Evolutionary conservation across 2,797 vertebrate genomes (phyloP), one percentile per base, ranked within the genome.

Genomic region (Pelodytes ibericus): DNA sequence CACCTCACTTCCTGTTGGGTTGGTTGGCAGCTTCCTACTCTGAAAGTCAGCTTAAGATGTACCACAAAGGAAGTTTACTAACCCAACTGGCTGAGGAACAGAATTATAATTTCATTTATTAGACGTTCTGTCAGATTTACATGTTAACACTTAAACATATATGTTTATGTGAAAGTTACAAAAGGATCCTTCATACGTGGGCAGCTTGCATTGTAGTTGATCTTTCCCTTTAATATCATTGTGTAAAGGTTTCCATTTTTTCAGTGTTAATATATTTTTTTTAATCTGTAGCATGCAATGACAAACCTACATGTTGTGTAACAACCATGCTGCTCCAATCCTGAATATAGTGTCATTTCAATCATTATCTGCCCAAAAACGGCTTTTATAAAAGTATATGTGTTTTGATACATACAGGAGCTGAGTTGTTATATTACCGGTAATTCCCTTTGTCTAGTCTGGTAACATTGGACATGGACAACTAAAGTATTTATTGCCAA

Each of bases 201-300:
- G 16, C n/a, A 24, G 13, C 7, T 53, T 53, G n/a, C 3, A 22
- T 5, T 22, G 8, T 53, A 8, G 49, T 11, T 22, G 18, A 27
- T 27, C 7, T 26, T 26, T 58, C 26, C 56, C 56, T 58, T 29
- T 26, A 60, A 60, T 7, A 44, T 2, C 18, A 51, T 39, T 72
- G 31, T 60, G 8, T 78, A 39, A 51, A 78, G 75, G 61, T 79
- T 72, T 78, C 62, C 75, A 72, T 71, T 29, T 61, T 72, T 15
- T 79, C 63, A 73, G 41, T 73, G 63, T 62, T 62, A 61, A 79
- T 68, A 72, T 61, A 33, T 22, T 49, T 49, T n/a, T n/a, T 47
- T 24, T 41, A 41, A 2, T 41, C 24, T 63, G 27, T 61, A 53
- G 18, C 49, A 53, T 53, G 20, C n/a, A 20, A 53, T 2, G 49